These are phyloP conservation scores for Tortrix viridana DNA, from an alignment of 2,888 invertebrate species.

Conservation along the genomic window DNA sequence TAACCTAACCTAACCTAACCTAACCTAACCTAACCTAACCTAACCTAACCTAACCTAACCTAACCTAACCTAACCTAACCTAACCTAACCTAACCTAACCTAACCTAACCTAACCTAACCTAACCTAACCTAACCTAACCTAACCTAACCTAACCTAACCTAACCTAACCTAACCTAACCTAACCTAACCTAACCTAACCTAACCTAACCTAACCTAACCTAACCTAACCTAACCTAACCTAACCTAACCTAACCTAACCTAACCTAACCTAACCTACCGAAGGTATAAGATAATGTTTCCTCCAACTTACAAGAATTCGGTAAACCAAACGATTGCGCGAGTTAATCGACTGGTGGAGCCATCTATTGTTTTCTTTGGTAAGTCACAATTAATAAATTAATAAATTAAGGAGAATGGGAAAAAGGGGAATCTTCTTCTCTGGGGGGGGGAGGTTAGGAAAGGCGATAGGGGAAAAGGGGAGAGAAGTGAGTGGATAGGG, in stretches of 20 bases:
- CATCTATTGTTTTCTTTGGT: neutral
- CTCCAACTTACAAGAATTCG: too few species aligned
- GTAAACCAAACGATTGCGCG: too few species aligned
- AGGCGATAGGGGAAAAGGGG: too few species aligned
- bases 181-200: slow-evolving; percentile 16
- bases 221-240: slow-evolving; percentile 16
- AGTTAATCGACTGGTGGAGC: too few species aligned
- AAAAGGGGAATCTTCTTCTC: too few species aligned
- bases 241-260: slow-evolving; percentile 14
- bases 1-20: slow-evolving; percentile 16
- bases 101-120: slow-evolving; percentile 16
- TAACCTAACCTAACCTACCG: too few species aligned
- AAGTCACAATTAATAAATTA: too few species aligned
- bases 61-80: slow-evolving; percentile 16
- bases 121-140: slow-evolving; percentile 16
- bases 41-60: slow-evolving; percentile 16
- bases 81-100: slow-evolving; percentile 16
- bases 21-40: slow-evolving; percentile 16
- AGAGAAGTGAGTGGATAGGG: too few species aligned
- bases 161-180: slow-evolving; percentile 16
- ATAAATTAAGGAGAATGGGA: too few species aligned
- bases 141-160: slow-evolving; percentile 16
- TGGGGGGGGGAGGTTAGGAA: too few species aligned
- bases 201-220: slow-evolving; percentile 16
- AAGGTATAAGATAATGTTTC: too few species aligned